A percentile compares a stretch with the other conserved stretches of the same genome.
phyloP scores from a whole-genome alignment of 2,888 invertebrate genomes.

The Lasioglossum figueresi region DNA sequence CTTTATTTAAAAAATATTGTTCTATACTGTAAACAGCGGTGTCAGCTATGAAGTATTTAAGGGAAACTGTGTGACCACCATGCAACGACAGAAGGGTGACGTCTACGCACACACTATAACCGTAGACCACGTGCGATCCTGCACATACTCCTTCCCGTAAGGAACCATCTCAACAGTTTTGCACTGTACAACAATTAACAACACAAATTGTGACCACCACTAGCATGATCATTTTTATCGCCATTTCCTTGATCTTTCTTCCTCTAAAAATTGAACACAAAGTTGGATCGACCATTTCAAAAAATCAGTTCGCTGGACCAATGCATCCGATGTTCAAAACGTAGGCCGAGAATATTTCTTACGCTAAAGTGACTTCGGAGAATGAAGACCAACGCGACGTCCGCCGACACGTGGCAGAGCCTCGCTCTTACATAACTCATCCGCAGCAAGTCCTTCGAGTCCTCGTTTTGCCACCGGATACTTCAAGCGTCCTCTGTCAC shows the following conservation, averaged over 20 bases:
- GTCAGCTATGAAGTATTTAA: neutral
- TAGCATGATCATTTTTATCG: neutral
- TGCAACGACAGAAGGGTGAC: neutral
- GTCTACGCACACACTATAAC: neutral
- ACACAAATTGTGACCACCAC: neutral
- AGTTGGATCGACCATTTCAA: neutral
- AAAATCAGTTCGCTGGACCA: neutral
- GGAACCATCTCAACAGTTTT: neutral
- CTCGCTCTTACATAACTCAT: conserved; percentile 56
- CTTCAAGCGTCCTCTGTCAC: conserved; percentile 39
- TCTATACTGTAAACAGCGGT: neutral
- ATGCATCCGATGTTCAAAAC: neutral
- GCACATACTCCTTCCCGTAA: conserved; percentile 18
- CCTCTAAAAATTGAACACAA: neutral
- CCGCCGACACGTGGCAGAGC: conserved; percentile 59
- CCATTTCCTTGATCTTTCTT: neutral
- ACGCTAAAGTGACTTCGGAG: conserved; percentile 8
- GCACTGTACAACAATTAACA: neutral
- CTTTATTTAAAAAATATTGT: neutral
- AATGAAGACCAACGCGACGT: conserved; percentile 33
- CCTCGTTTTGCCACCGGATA: conserved; percentile 36
- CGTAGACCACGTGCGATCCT: conserved; percentile 21
- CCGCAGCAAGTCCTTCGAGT: conserved; percentile 40
- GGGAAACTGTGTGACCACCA: neutral
- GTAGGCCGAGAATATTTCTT: neutral